Evolutionary conservation across 2,888 invertebrate species (phyloP), one percentile per base, ranked within the genome.

Genomic region (Apamea anceps): DNA sequence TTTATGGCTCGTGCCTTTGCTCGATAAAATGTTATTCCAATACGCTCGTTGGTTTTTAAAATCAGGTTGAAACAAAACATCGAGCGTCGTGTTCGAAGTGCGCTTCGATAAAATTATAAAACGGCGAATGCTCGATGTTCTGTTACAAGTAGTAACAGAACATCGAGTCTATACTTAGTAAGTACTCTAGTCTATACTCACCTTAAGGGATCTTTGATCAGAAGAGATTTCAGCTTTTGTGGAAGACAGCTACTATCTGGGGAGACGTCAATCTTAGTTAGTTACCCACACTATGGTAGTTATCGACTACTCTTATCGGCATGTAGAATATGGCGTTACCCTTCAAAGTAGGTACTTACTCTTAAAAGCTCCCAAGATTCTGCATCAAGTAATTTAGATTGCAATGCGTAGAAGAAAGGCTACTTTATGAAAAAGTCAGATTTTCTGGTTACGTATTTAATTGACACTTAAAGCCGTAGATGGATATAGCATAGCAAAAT

Each of bases 241-340:
- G 51, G 18, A 42, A 51, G 42, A 51, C 10, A 37, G 72, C 7
- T 45, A n/a, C 37, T 65, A 57, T 63, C 71, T 25, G 63, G 21
- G 71, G 32, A 48, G n/a, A 48, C 18, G 37, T 63, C 71, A 80
- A 32, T 63, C 51, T 62, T 70, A 42, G 12, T 63, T 63, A 60
- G 77, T 65, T 28, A 42, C n/a, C 18, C 1, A 54, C 7, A 65
- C 21, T 48, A 57, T 18, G 37, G 1, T 13, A n/a, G 6, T 37
- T 37, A 67, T 28, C 37, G 10, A 21, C 12, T 65, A 65, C 15
- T 71, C 6, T 37, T 32, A 8, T 45, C 12, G 18, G 4, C 13
- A 10, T 32, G 21, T 8, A 13, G 8, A 68, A 32, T n/a, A 32
- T 18, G 32, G 25, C 7, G 28, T 57, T 57, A 15, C 25, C 28